phyloP scores from a whole-genome alignment of 2,113 vertebrate species.

The Stigmatopora nigra region DNA sequence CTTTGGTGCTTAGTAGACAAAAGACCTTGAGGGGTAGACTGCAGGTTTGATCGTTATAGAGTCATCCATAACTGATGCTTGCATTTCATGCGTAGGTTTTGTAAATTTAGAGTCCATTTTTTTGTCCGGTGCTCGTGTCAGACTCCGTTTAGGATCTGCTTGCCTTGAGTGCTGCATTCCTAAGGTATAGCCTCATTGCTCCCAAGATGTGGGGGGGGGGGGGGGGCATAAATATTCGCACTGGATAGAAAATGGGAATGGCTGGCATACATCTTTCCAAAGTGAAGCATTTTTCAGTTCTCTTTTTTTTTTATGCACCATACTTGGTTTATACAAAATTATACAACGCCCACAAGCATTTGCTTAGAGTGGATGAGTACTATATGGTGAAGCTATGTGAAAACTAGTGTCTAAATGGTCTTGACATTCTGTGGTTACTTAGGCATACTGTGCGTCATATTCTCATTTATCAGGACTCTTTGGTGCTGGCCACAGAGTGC shows the following conservation, averaged over 20 bases:
- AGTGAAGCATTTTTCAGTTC: conserved; percentile 25
- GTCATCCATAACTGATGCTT: not conserved
- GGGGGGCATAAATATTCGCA: conserved; percentile 19
- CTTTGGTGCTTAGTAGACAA: not conserved
- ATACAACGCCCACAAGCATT: conserved; percentile 35
- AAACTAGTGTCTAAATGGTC: conserved; percentile 9
- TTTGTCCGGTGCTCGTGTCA: not conserved
- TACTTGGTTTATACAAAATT: conserved; percentile 30
- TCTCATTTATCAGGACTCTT: conserved; percentile 30
- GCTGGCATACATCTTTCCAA: conserved; percentile 27
- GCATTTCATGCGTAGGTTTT: not conserved
- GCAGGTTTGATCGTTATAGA: not conserved
- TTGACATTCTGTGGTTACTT: conserved; percentile 14
- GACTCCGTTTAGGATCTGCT: conserved; percentile 24
- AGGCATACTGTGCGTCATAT: conserved; percentile 18
- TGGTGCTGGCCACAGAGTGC: conserved; percentile 29
- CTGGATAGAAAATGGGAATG: not conserved
- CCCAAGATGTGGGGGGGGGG: conserved; percentile 21
- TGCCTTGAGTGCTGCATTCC: conserved; percentile 40
- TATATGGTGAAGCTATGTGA: conserved; percentile 15
- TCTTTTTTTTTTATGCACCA: conserved; percentile 37
- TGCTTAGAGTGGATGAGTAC: conserved; percentile 22
- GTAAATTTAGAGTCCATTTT: not conserved
- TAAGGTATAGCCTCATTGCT: conserved; percentile 36
- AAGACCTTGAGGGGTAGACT: not conserved